These are phyloP conservation scores for Drosophila lini DNA, from an alignment of 1,140 invertebrate species.

Conservation along the genomic window DNA sequence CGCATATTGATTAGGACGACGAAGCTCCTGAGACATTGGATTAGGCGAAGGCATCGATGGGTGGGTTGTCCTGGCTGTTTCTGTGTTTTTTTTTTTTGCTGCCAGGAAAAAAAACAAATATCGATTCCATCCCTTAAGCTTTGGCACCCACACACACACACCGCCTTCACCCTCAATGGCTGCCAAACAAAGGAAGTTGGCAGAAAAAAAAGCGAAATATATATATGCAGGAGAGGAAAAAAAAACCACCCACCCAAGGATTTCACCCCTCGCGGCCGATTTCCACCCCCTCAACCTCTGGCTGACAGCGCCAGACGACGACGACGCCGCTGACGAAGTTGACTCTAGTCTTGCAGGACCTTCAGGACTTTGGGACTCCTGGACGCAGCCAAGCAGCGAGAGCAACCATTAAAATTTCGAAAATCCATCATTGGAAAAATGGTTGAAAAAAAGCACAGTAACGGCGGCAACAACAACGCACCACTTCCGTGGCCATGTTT, in stretches of 20 bases:
- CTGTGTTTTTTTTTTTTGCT: constrained; percentile 58
- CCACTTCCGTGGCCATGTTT: constrained; percentile 76
- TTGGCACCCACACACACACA: constrained; percentile 58
- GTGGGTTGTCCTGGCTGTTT: constrained; percentile 37
- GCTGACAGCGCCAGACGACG: constrained; percentile 68
- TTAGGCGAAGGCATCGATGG: constrained; percentile 61
- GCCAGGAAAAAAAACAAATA: constrained; percentile 79
- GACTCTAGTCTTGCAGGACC: constrained; percentile 41
- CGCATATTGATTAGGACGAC: constrained; percentile 73
- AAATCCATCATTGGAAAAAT: constrained; percentile 84
- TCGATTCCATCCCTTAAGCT: constrained; percentile 83
- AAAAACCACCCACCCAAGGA: constrained; percentile 71
- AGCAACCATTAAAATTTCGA: constrained; percentile 84
- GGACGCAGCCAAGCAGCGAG: constrained; percentile 74
- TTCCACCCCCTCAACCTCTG: constrained; percentile 28
- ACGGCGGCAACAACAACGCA: constrained; percentile 40
- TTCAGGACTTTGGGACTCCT: constrained; percentile 48
- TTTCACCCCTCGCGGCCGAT: constrained; percentile 36
- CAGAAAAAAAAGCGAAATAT: constrained; percentile 22
- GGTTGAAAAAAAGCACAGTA: constrained; percentile 68
- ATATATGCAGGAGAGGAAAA: constrained; percentile 22
- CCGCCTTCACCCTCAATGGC: constrained; percentile 75
- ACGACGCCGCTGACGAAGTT: constrained; percentile 45
- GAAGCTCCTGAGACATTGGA: constrained; percentile 76
- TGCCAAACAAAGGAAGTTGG: constrained; percentile 77